phyloP scores from a whole-genome alignment of 2,797 vertebrate species.

The Mionectes olivaceus region DNA sequence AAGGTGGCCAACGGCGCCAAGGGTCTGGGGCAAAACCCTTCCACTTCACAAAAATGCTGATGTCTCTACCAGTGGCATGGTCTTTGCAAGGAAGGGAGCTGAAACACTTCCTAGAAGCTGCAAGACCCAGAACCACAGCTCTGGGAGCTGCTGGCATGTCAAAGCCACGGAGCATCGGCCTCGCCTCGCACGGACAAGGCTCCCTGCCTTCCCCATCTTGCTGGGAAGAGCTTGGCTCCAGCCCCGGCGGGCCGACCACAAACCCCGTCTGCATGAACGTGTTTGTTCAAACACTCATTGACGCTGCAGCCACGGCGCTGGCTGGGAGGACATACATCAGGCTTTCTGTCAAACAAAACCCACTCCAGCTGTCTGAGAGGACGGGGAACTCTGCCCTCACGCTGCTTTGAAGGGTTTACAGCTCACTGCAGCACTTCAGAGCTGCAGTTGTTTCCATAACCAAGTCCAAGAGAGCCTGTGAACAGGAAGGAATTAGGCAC shows the following conservation, averaged over 20 bases:
- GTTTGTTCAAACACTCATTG: slow-evolving; percentile 16
- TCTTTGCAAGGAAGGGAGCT: neutral
- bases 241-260: neutral
- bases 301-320: neutral
- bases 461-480: slow-evolving; percentile 9
- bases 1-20: neutral
- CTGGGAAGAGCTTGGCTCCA: slow-evolving; percentile 33
- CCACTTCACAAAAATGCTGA: neutral
- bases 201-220: neutral
- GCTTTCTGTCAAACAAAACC: slow-evolving; percentile 18
- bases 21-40: neutral
- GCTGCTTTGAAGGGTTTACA: neutral
- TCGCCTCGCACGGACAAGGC: neutral
- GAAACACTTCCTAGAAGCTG: neutral
- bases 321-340: neutral
- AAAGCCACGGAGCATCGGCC: neutral
- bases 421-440: neutral
- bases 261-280: neutral
- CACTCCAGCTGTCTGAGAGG: slow-evolving; percentile 18
- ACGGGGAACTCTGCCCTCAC: neutral
- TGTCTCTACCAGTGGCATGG: rapidly evolving
- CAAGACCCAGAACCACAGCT: neutral
- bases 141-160: neutral
- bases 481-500: slow-evolving; percentile 50
- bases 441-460: slow-evolving; percentile 28